These are phyloP conservation scores for Apis dorsata DNA, from an alignment of 1,140 invertebrate genomes.

Conservation along the genomic window DNA sequence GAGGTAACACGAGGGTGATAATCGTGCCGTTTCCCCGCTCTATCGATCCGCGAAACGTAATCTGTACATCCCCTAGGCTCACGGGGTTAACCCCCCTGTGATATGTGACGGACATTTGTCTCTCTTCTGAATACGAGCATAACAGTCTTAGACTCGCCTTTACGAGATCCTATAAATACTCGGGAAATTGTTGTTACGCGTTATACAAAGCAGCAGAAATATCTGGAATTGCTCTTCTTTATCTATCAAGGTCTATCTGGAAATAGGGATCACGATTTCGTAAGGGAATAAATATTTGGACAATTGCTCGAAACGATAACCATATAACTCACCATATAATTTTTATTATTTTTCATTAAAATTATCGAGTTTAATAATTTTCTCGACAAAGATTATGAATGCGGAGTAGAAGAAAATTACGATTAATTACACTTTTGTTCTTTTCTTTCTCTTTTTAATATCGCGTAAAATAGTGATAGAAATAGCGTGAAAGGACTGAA, in stretches of 20 bases:
- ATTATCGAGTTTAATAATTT: no score
- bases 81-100: slow-evolving; percentile 62
- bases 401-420: no score
- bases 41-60: slow-evolving; percentile 72
- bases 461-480: not conserved
- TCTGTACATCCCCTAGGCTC: slow-evolving; percentile 64
- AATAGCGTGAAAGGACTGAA: not conserved
- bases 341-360: no score
- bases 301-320: no score
- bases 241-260: not conserved
- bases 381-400: no score
- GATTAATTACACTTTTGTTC: no score
- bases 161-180: slow-evolving; percentile 70
- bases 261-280: no score
- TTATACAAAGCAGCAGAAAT: not conserved
- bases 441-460: no score
- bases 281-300: no score
- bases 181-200: slow-evolving; percentile 48
- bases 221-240: not conserved
- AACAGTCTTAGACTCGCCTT: slow-evolving; percentile 63
- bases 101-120: slow-evolving; percentile 77
- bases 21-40: slow-evolving; percentile 44
- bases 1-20: slow-evolving; percentile 49
- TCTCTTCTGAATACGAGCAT: slow-evolving; percentile 69
- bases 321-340: no score